Conservation (phyloP, 1,140 invertebrate species). For the Drosophila micromelanica region DNA sequence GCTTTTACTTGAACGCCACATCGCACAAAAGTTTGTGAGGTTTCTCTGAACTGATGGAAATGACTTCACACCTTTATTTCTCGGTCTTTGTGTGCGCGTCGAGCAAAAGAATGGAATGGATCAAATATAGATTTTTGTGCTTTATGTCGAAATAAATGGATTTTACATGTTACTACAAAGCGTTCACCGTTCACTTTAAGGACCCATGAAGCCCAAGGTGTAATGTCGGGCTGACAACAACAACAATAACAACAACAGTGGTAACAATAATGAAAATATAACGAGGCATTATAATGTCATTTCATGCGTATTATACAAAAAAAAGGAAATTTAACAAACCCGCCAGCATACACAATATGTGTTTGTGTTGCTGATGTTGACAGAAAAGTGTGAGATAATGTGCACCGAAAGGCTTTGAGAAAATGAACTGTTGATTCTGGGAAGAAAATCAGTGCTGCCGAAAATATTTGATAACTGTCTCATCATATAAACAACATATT, state of each 20-base stretch:
- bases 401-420: no score
- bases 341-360: background rate
- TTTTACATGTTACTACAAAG: constrained; percentile 77
- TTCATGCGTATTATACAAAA: constrained; percentile 66
- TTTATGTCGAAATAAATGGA: constrained; percentile 80
- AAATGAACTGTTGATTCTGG: no score
- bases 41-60: constrained; percentile 52
- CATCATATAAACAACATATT: no score
- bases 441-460: no score
- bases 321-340: constrained; percentile 35
- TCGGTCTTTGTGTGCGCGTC: constrained; percentile 2
- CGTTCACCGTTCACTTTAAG: constrained; percentile 36
- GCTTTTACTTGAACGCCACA: background rate
- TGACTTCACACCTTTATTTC: constrained; percentile 63
- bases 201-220: constrained; percentile 10
- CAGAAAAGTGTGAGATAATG: background rate
- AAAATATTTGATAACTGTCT: no score
- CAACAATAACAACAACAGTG: constrained; percentile 22
- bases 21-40: constrained; percentile 1
- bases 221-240: constrained; percentile 16
- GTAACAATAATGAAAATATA: constrained; percentile 74
- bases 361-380: background rate
- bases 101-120: constrained; percentile 53
- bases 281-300: constrained; percentile 77
- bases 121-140: constrained; percentile 81